Base-by-base conservation (phyloP, 1,140 invertebrate species). In the Agraylea sexmaculata region DNA sequence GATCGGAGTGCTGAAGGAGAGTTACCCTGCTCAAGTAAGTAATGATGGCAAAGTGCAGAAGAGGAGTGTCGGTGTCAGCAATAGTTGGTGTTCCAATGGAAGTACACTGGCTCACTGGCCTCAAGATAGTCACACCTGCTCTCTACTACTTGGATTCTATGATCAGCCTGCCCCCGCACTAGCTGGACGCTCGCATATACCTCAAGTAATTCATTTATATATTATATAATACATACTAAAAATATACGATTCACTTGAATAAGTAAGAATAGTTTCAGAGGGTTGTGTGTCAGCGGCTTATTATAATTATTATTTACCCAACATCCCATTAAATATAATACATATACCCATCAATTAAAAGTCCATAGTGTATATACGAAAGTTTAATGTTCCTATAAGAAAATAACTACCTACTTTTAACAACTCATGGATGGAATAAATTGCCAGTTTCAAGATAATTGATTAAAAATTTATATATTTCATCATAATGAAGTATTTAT, bases 91-190 rank as follows among this genome's bases (percentile, higher is more conserved):
- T 30, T 8, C 29, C 3, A 23, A 41, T 2, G 16, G 37, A 6
- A n/a, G 16, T 12, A 25, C 27, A 10, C 15, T 47, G 3, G 20
- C 20, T 0, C 25, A 43, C 31, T 49, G 47, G 47, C 47, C 47
- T 12, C 22, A 23, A 10, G 47, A 49, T 30, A 19, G 18, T 10
- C 47, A 49, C 29, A n/a, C 12, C 6, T 49, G 47, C 37, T 16
- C n/a, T 11, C 8, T 49, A 7, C n/a, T 12, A 25, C 12, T 45
- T 7, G 47, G 47, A 19, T 15, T 45, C 2, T 45, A 40, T 40
- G 13, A 40, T 10, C 37, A 42, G 16, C 29, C 39, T 15, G 19
- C 8, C 34, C 18, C 12, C 3, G n/a, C 30, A 5, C 13, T 25
- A n/a, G 12, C 27, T 12, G 12, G n/a, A 13, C 30, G 10, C 5